Conservation (phyloP, 53 echinoderm and acorn worm genomes). For the Luidia sarsii region DNA sequence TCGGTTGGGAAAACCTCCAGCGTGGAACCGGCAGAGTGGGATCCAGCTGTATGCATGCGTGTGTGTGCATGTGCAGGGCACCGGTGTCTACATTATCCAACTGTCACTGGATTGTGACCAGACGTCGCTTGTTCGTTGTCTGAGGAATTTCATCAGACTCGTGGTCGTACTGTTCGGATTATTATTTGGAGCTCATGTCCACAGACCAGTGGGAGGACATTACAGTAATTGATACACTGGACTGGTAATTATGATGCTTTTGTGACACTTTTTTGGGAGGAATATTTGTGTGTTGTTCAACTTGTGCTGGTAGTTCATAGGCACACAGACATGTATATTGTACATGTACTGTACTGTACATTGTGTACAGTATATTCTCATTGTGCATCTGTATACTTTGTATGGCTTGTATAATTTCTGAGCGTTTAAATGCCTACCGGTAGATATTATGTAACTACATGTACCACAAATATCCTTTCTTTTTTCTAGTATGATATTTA, state of each 20-base stretch:
- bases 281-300: too few species aligned
- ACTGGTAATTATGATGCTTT: background rate
- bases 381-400: too few species aligned
- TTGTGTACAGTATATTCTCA: too few species aligned
- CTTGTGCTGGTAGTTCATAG: too few species aligned
- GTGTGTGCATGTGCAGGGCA: background rate
- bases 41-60: background rate
- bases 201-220: background rate
- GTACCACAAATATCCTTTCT: too few species aligned
- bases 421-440: too few species aligned
- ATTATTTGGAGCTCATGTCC: background rate
- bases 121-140: background rate
- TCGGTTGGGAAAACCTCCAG: slow-evolving; percentile 39
- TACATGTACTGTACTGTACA: too few species aligned
- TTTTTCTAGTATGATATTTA: too few species aligned
- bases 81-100: background rate
- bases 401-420: too few species aligned
- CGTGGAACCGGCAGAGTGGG: slow-evolving; percentile 15
- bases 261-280: too few species aligned
- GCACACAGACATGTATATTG: too few species aligned
- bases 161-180: background rate
- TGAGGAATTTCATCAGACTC: background rate
- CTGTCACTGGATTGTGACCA: background rate
- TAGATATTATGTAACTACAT: too few species aligned
- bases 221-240: background rate